Evolutionary conservation across 2,113 vertebrate genomes (phyloP).

Genomic region (Centrocercus urophasianus): DNA sequence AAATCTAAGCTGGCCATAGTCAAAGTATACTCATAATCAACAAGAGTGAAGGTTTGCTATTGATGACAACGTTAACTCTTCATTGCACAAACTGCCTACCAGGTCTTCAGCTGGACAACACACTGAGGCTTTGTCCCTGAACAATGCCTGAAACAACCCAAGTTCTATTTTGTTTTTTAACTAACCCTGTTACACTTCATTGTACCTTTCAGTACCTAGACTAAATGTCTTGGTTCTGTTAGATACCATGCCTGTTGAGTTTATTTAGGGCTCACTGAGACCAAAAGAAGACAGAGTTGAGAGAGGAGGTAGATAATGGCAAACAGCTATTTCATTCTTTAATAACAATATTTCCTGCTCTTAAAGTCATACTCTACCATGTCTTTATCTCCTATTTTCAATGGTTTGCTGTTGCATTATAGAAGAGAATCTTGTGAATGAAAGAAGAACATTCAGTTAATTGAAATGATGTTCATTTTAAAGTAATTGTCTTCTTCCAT

Average conservation of each 20-base stretch:
- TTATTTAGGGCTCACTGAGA: neutral
- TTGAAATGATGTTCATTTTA: slow-evolving; percentile 47
- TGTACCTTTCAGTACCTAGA: neutral
- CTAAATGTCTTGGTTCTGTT: neutral
- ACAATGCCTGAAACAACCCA: rapidly evolving
- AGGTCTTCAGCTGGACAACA: neutral
- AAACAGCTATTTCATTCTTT: neutral
- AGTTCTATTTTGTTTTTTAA: neutral
- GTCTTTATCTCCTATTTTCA: neutral
- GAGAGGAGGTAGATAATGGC: neutral
- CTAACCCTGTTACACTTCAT: neutral
- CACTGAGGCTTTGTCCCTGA: neutral
- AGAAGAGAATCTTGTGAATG: neutral
- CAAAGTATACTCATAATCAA: neutral
- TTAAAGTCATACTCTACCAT: neutral
- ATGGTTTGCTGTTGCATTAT: neutral
- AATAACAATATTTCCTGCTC: neutral
- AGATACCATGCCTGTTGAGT: neutral
- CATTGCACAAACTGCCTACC: neutral
- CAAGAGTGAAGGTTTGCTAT: neutral
- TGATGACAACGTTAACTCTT: neutral
- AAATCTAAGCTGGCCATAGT: neutral
- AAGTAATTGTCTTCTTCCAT: slow-evolving; percentile 40
- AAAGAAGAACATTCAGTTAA: slow-evolving; percentile 7
- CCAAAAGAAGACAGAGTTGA: neutral